phyloP scores from a whole-genome alignment of 35 echinoderm and acorn worm species.

The Lytechinus variegatus region DNA sequence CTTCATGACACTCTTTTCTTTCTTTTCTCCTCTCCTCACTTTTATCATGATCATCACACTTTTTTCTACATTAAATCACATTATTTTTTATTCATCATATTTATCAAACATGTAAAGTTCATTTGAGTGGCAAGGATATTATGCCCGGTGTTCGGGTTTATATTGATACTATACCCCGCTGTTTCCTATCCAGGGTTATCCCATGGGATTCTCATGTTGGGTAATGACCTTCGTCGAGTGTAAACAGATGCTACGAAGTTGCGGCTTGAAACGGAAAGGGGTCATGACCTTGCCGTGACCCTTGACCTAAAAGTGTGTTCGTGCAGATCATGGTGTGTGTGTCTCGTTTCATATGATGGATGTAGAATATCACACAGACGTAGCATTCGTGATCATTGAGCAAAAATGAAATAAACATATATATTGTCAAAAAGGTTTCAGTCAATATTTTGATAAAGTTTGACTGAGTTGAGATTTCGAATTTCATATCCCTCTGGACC shows the following conservation, averaged over 20 bases:
- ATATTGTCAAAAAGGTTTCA: not conserved
- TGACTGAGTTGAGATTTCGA: not conserved
- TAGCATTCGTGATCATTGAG: not conserved
- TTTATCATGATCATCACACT: not conserved
- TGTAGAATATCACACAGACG: no score
- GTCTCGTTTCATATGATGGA: not conserved
- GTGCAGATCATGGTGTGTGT: not conserved
- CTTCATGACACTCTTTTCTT: not conserved
- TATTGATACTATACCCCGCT: not conserved
- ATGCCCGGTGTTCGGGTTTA: not conserved
- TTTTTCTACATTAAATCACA: not conserved
- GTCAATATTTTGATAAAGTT: not conserved
- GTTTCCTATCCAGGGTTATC: not conserved
- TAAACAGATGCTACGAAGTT: slow-evolving; percentile 22
- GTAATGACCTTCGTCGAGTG: slow-evolving; percentile 42
- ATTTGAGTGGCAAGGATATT: not conserved
- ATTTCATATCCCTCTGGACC: not conserved
- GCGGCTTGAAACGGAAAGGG: not conserved
- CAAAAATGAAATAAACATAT: not conserved
- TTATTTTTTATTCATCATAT: no score
- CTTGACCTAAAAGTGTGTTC: slow-evolving; percentile 19
- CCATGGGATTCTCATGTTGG: not conserved
- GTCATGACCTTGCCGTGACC: slow-evolving; percentile 28
- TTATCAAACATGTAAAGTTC: not conserved
- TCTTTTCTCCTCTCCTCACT: not conserved